A percentile compares a stretch with the other conserved stretches of the same genome.
Evolutionary conservation across 2,888 invertebrate species (phyloP).

Genomic region (Perizoma affinitatum): DNA sequence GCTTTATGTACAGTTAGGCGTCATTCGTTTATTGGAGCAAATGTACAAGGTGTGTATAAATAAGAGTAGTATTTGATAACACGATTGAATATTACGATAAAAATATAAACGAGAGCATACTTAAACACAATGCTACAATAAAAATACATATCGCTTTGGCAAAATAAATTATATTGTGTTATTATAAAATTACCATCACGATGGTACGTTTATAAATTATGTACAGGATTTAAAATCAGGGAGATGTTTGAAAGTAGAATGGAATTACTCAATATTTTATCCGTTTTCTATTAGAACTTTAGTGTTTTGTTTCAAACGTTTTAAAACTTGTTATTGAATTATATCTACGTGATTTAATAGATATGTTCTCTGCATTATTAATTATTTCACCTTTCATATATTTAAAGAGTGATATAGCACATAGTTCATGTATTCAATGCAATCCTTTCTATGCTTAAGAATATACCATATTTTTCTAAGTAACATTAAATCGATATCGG

Average conservation of each 20-base stretch:
- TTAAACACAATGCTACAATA: constrained; percentile 79
- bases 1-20: constrained; percentile 81
- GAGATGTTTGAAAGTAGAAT: constrained; percentile 40
- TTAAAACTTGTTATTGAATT: constrained; percentile 46
- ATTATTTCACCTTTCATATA: constrained; percentile 46
- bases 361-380: constrained; percentile 36
- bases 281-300: constrained; percentile 46
- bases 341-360: constrained; percentile 31
- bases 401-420: constrained; percentile 50
- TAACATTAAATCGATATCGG: constrained; percentile 54
- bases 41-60: constrained; percentile 72
- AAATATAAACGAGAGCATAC: constrained; percentile 64
- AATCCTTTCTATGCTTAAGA: constrained; percentile 65
- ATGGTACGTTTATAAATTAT: constrained; percentile 59
- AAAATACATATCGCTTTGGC: constrained; percentile 82
- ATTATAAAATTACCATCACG: constrained; percentile 55
- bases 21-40: constrained; percentile 70
- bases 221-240: constrained; percentile 52
- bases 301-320: constrained; percentile 50
- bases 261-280: constrained; percentile 41
- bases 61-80: constrained; percentile 81
- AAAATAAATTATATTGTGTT: constrained; percentile 54
- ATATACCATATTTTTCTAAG: constrained; percentile 73
- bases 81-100: constrained; percentile 64
- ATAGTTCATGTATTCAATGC: constrained; percentile 57